Evolutionary conservation across 2,113 vertebrate species (phyloP).

Genomic region (Spea multiplicata): DNA sequence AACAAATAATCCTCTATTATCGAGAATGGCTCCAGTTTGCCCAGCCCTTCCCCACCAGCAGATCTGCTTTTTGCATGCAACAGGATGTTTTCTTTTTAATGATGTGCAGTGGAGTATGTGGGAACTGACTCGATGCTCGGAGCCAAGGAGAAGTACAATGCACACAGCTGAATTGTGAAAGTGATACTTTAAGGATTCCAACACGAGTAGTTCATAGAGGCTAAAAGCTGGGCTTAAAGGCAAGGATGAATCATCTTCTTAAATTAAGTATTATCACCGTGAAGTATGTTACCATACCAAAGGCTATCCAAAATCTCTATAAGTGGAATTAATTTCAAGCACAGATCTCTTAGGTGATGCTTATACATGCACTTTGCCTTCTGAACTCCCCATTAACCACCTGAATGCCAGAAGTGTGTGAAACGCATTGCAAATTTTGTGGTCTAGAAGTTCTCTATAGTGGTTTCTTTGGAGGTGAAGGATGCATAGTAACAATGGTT

Average conservation of each 20-base stretch:
- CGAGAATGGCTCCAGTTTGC: slow-evolving; percentile 63
- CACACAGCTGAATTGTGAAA: background rate
- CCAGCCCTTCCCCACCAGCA: slow-evolving; percentile 56
- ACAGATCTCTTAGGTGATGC: slow-evolving; percentile 22
- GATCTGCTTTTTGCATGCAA: slow-evolving; percentile 66
- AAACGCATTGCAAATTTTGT: background rate
- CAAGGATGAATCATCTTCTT: slow-evolving; percentile 45
- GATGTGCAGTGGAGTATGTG: slow-evolving; percentile 43
- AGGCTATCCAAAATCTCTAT: slow-evolving; percentile 14
- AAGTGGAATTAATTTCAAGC: slow-evolving; percentile 21
- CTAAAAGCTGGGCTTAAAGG: slow-evolving; percentile 27
- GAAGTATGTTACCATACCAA: slow-evolving; percentile 37
- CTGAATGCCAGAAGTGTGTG: background rate
- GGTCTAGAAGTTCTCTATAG: too few relatives aligned
- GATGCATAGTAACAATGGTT: too few relatives aligned
- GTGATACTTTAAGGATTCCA: slow-evolving; percentile 16
- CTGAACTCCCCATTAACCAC: background rate
- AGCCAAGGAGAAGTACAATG: slow-evolving; percentile 15
- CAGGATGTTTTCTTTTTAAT: slow-evolving; percentile 58
- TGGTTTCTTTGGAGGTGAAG: too few relatives aligned
- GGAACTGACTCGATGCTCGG: slow-evolving; percentile 21
- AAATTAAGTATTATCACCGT: slow-evolving; percentile 45
- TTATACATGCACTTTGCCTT: slow-evolving; percentile 1
- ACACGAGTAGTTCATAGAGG: slow-evolving; percentile 40
- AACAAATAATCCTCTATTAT: slow-evolving; percentile 71